Evolutionary conservation across 2,797 vertebrate species (phyloP).

Genomic region (Siniperca obscura): DNA sequence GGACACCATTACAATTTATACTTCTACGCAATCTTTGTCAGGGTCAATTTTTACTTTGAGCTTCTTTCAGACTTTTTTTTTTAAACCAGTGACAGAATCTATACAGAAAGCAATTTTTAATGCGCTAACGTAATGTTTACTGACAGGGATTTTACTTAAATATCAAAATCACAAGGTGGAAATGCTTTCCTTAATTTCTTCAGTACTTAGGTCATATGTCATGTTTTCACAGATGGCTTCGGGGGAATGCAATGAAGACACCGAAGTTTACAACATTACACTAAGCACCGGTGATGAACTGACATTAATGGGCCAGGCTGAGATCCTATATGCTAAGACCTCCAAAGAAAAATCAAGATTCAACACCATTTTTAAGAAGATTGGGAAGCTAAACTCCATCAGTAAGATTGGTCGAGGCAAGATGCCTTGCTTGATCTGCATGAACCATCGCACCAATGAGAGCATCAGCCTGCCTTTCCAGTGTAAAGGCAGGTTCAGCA

Average conservation of each 20-base stretch:
- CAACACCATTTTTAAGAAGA: slow-evolving; percentile 98
- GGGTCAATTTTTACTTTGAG: not conserved
- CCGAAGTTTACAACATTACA: slow-evolving; percentile 97
- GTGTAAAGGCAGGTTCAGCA: slow-evolving; percentile 97
- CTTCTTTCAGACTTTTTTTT: not conserved
- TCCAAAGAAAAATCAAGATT: slow-evolving; percentile 96
- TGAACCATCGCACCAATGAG: slow-evolving; percentile 99
- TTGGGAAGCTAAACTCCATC: slow-evolving; percentile 97
- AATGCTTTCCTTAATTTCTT: not conserved
- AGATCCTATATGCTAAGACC: slow-evolving; percentile 97
- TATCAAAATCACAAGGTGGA: not conserved
- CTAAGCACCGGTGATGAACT: slow-evolving; percentile 96
- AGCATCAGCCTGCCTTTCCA: slow-evolving; percentile 99
- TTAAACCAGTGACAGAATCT: not conserved
- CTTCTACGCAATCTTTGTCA: not conserved
- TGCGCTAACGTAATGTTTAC: not conserved
- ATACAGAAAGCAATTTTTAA: not conserved
- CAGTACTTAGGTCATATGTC: not conserved
- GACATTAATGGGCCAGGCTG: slow-evolving; percentile 98
- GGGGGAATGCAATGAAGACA: slow-evolving; percentile 98
- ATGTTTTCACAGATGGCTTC: slow-evolving; percentile 91
- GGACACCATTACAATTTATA: not conserved
- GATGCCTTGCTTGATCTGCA: slow-evolving; percentile 99
- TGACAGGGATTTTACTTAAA: not conserved
- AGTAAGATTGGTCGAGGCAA: slow-evolving; percentile 94